Evolutionary conservation across 2,113 vertebrate genomes (phyloP).

Genomic region (Lasiurus borealis): DNA sequence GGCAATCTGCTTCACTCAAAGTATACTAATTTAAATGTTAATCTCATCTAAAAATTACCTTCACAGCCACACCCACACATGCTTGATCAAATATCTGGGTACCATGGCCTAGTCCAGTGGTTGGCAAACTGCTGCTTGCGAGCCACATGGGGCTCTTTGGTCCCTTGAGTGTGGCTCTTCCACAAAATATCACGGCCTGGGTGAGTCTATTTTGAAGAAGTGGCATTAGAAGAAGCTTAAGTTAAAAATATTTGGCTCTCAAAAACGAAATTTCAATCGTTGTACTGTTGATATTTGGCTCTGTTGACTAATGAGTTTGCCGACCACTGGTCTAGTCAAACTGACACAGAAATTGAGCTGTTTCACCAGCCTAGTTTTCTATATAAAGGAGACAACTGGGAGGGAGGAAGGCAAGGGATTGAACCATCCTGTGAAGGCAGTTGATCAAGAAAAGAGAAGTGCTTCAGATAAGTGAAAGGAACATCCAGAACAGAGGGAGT

Average conservation of each 20-base stretch:
- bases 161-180: no score
- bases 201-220: no score
- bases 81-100: not conserved
- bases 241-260: no score
- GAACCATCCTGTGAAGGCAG: not conserved
- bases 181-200: no score
- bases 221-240: no score
- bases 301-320: no score
- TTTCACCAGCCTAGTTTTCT: not conserved
- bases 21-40: not conserved
- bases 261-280: no score
- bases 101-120: not conserved
- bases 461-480: conserved; percentile 12
- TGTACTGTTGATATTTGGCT: no score
- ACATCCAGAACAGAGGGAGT: not conserved
- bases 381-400: not conserved
- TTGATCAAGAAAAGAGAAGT: not conserved
- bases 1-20: not conserved
- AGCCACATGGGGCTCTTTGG: no score
- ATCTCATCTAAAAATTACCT: not conserved
- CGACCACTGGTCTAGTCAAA: not conserved
- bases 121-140: no score
- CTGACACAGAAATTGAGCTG: not conserved
- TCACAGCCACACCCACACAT: not conserved
- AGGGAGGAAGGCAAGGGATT: not conserved